Evolutionary conservation across 2,113 vertebrate genomes (phyloP), one percentile per base, ranked within the genome.

Genomic region (Psettodes erumei): DNA sequence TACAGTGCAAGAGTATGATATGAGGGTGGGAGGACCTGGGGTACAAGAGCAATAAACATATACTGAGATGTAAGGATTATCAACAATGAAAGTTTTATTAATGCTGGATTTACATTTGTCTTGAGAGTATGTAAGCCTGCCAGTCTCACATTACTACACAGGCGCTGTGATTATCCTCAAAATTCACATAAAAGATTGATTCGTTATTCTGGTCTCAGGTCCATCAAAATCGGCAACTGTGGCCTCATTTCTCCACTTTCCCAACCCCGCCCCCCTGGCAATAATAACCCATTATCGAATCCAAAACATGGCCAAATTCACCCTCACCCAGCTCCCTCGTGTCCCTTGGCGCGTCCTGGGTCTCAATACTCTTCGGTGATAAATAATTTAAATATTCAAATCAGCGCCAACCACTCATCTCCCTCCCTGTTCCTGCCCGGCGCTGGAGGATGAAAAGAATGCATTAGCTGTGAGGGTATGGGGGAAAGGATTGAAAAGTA

Each of bases 311-410:
- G 51, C 68, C 56, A 1, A 11, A 43, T 79, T 58, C 71, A 13
- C 33, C 56, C 62, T 72, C 61, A 23, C 55, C 58, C 75, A 9
- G 61, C 40, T 81, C 83, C 77, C 72, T 62, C 16, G 53, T 21
- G 82, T 79, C 79, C 72, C 62, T 43, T 15, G 65, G 30, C 51
- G 60, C 21, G 75, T 62, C 69, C 65, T 5, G 32, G 62, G 77
- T 81, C 84, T 81, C 78, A 70, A 76, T 67, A 55, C 80, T 78
- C 75, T 43, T 19, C 27, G 63, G 42, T 82, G 75, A 88, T 91
- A 88, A 88, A 90, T 91, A 83, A 91, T 91, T 88, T 40, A 85
- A 90, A 91, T 91, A 91, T 92, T 91, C 84, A 91, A 91, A 91
- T 91, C 80, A 84, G 84, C 33, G 0, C 50, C 66, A 79, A 63